phyloP scores from a whole-genome alignment of 2,113 vertebrate species.

The Kobus ellipsiprymnus region DNA sequence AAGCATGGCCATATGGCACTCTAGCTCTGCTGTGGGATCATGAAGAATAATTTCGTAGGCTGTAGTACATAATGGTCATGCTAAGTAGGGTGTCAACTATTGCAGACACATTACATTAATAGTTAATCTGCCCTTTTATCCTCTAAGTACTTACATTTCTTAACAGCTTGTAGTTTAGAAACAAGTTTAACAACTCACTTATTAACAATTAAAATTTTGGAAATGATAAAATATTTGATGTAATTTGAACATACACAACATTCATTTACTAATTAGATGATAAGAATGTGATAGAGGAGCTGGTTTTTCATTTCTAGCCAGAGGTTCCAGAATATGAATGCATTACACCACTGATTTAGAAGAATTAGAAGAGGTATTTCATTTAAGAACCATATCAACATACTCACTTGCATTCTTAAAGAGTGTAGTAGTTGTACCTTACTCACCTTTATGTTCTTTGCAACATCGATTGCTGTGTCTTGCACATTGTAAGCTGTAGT shows the following conservation, averaged over 20 bases:
- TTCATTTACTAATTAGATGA: conserved; percentile 41
- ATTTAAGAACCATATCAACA: background rate
- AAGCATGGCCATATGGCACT: conserved; percentile 83
- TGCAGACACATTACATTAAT: conserved; percentile 78
- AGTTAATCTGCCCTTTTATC: conserved; percentile 82
- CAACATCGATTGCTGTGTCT: background rate
- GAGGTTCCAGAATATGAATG: background rate
- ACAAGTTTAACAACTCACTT: conserved; percentile 69
- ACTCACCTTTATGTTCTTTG: background rate
- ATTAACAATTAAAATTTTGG: conserved; percentile 71
- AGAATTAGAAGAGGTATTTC: conserved; percentile 19
- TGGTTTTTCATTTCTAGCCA: conserved; percentile 23
- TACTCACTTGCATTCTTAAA: background rate
- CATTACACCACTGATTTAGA: background rate
- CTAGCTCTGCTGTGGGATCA: conserved; percentile 73
- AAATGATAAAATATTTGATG: conserved; percentile 74
- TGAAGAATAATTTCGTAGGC: conserved; percentile 80
- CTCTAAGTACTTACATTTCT: conserved; percentile 74
- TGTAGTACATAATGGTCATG: conserved; percentile 81
- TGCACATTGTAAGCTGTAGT: background rate
- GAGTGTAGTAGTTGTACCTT: conserved; percentile 24
- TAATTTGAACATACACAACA: conserved; percentile 51
- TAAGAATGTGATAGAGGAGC: background rate
- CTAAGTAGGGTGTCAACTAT: conserved; percentile 82
- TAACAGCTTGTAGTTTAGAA: conserved; percentile 74